phyloP scores from a whole-genome alignment of 1,140 invertebrate genomes.

The Pseudomyrmex flavicornis region DNA sequence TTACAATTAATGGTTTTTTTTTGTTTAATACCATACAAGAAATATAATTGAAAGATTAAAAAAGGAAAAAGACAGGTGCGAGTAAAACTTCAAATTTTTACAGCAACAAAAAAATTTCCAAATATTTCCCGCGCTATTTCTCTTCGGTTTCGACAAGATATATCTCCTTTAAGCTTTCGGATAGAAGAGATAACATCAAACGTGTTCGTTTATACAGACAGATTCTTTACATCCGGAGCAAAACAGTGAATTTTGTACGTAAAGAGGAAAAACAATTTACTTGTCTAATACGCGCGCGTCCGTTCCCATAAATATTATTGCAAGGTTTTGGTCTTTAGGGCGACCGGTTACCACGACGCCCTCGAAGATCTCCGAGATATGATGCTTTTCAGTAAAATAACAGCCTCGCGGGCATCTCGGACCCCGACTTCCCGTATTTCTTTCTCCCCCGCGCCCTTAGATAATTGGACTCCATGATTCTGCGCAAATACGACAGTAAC shows the following conservation, averaged over 20 bases:
- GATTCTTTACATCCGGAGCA: slow-evolving; percentile 5
- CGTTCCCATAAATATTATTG: slow-evolving; percentile 65
- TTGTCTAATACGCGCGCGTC: slow-evolving; percentile 42
- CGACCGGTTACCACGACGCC: slow-evolving; percentile 50
- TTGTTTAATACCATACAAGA: not conserved
- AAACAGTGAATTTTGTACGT: slow-evolving; percentile 9
- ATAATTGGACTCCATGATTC: slow-evolving; percentile 73
- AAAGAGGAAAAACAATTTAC: slow-evolving; percentile 39
- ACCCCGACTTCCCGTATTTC: slow-evolving; percentile 57
- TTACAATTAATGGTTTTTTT: slow-evolving; percentile 4
- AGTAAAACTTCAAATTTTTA: not conserved
- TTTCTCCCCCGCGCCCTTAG: slow-evolving; percentile 51
- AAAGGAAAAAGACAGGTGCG: not conserved
- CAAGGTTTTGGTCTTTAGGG: slow-evolving; percentile 52
- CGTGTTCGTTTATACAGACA: not conserved
- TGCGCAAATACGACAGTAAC: slow-evolving; percentile 69
- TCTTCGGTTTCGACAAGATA: not conserved
- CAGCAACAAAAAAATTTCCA: no score
- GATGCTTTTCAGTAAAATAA: slow-evolving; percentile 79
- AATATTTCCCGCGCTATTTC: not conserved
- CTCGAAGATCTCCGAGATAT: slow-evolving; percentile 68
- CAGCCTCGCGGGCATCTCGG: slow-evolving; percentile 72
- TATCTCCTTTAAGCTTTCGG: not conserved
- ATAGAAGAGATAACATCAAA: not conserved
- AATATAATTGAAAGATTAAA: not conserved